phyloP scores from a whole-genome alignment of 1,140 invertebrate species.

The Periplaneta americana region DNA sequence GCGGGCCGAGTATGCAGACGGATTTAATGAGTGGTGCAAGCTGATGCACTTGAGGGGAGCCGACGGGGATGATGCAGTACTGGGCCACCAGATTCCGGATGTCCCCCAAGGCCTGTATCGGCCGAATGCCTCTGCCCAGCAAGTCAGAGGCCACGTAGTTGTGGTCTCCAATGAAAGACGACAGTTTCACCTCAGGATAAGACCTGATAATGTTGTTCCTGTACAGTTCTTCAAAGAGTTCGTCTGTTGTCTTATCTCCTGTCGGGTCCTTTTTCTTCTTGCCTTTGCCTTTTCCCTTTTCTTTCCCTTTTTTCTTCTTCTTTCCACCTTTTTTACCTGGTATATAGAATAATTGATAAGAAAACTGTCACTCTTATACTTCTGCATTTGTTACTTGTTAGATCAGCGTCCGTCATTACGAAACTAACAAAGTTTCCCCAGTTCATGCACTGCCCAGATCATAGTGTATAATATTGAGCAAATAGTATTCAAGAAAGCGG shows the following conservation, averaged over 20 bases:
- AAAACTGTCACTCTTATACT: too few relatives aligned
- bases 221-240: too few relatives aligned
- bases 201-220: conserved; percentile 32
- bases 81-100: conserved; percentile 53
- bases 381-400: too few relatives aligned
- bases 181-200: conserved; percentile 26
- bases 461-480: too few relatives aligned
- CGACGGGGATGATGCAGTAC: conserved; percentile 58
- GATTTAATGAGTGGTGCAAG: conserved; percentile 51
- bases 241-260: conserved; percentile 53
- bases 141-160: conserved; percentile 37
- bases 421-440: too few relatives aligned
- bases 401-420: too few relatives aligned
- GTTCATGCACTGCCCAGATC: too few relatives aligned
- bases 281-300: conserved; percentile 35
- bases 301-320: conserved; percentile 41
- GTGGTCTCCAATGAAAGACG: conserved; percentile 36
- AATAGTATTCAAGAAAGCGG: too few relatives aligned
- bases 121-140: conserved; percentile 25
- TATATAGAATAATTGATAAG: too few relatives aligned
- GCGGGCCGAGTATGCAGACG: conserved; percentile 52
- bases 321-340: conserved; percentile 16
- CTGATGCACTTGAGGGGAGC: conserved; percentile 47
- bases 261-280: conserved; percentile 43
- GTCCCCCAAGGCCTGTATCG: conserved; percentile 40